A percentile compares a stretch with the other conserved stretches of the same genome.
phyloP scores from a whole-genome alignment of 2,797 vertebrate species.

The Helicolenus hilgendorfi region DNA sequence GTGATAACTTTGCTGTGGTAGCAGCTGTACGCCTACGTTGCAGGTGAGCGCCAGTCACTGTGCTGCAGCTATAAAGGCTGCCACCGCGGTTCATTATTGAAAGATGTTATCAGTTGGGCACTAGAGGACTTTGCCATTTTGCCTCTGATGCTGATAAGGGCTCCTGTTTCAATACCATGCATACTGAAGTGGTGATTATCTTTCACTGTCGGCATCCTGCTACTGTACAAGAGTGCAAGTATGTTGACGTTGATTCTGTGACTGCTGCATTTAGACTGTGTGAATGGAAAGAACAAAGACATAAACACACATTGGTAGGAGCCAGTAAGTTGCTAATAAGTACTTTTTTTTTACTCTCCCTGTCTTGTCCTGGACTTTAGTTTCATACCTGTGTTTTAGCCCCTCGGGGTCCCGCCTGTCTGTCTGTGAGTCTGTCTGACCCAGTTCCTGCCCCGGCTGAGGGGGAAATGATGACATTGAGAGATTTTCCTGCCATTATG shows the following conservation, averaged over 20 bases:
- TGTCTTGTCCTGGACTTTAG: slow-evolving; percentile 14
- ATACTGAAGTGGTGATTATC: slow-evolving; percentile 37
- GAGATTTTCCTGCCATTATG: slow-evolving; percentile 84
- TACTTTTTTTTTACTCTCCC: neutral
- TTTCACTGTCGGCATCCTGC: slow-evolving; percentile 22
- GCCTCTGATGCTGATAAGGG: slow-evolving; percentile 34
- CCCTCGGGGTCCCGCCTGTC: slow-evolving; percentile 24
- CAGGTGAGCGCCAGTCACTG: neutral
- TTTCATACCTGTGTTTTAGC: slow-evolving; percentile 50
- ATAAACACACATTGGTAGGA: neutral
- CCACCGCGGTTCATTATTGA: slow-evolving; percentile 34
- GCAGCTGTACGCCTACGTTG: neutral
- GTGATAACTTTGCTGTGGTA: neutral
- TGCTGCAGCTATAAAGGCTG: neutral
- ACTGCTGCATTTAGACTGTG: neutral
- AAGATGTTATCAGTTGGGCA: slow-evolving; percentile 27
- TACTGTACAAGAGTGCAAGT: slow-evolving; percentile 18
- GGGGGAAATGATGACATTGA: slow-evolving; percentile 76
- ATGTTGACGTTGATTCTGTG: slow-evolving; percentile 30
- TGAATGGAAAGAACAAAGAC: slow-evolving; percentile 10
- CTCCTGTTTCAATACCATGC: slow-evolving; percentile 40
- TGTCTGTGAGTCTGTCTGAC: slow-evolving; percentile 69
- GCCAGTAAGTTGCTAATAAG: slow-evolving; percentile 1
- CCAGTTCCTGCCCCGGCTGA: slow-evolving; percentile 74
- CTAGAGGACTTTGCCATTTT: slow-evolving; percentile 38